Evolutionary conservation across 2,888 invertebrate genomes (phyloP).

Genomic region (Drosophila neonasuta): DNA sequence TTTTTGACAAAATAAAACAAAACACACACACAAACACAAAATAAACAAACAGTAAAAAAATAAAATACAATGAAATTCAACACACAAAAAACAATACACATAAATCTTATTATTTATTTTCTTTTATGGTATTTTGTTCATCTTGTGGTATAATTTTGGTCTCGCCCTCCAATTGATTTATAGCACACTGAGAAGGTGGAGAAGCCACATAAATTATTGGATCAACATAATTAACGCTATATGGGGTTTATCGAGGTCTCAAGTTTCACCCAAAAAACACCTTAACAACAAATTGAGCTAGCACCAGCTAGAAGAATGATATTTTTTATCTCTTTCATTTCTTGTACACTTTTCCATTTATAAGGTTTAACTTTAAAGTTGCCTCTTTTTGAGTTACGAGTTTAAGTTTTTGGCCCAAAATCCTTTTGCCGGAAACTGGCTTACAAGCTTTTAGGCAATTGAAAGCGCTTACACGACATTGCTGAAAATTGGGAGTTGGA

Average conservation of each 20-base stretch:
- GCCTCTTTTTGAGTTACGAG: constrained; percentile 8
- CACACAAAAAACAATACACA: constrained; percentile 61
- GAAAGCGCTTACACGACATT: constrained; percentile 64
- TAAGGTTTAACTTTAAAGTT: constrained; percentile 6
- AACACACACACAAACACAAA: constrained; percentile 51
- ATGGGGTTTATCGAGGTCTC: constrained; percentile 15
- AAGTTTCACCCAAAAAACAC: constrained; percentile 7
- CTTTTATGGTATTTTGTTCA: constrained; percentile 24
- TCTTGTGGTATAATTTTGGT: constrained; percentile 32
- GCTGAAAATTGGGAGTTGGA: background rate
- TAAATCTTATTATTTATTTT: constrained; percentile 57
- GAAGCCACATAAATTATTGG: constrained; percentile 50
- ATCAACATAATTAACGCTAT: constrained; percentile 36
- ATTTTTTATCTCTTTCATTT: background rate
- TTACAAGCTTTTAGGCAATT: constrained; percentile 77
- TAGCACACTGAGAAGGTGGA: constrained; percentile 22
- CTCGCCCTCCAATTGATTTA: constrained; percentile 33
- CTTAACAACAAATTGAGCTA: constrained; percentile 2
- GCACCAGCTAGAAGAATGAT: background rate
- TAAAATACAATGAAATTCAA: constrained; percentile 50
- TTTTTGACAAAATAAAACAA: constrained; percentile 71
- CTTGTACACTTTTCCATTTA: background rate
- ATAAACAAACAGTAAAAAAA: constrained; percentile 55
- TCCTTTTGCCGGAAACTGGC: constrained; percentile 71
- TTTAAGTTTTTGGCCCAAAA: constrained; percentile 27